Evolutionary conservation across 2,797 vertebrate species (phyloP).

Genomic region (Discoglossus pictus): DNA sequence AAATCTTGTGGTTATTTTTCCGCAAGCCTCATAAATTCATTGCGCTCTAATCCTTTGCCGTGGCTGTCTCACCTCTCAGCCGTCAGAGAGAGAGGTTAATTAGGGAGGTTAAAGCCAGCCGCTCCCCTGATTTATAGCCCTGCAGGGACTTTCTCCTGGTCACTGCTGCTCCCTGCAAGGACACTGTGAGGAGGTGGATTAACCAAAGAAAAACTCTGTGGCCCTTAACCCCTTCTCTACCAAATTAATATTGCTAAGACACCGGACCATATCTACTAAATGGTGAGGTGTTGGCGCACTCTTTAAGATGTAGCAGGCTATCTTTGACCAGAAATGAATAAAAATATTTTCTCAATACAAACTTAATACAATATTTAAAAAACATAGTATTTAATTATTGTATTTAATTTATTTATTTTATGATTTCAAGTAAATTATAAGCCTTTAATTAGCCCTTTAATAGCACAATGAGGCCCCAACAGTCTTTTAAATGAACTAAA

Average conservation of each 20-base stretch:
- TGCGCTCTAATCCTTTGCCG: conserved; percentile 66
- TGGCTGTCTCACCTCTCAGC: conserved; percentile 68
- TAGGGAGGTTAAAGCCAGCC: conserved; percentile 73
- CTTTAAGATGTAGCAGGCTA: no score
- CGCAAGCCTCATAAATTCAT: conserved; percentile 70
- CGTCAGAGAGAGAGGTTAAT: conserved; percentile 77
- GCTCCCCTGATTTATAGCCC: conserved; percentile 71
- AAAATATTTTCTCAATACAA: no score
- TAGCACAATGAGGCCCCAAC: no score
- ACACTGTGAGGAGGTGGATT: conserved; percentile 53
- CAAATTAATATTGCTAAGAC: not conserved
- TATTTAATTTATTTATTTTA: no score
- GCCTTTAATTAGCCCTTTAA: no score
- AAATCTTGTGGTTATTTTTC: conserved; percentile 10
- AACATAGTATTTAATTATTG: no score
- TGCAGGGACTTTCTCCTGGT: conserved; percentile 65
- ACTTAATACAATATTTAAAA: no score
- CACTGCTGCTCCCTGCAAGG: conserved; percentile 57
- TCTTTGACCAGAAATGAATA: no score
- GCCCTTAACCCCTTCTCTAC: not conserved
- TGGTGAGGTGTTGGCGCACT: not conserved
- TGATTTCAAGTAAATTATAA: no score
- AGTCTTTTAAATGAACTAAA: no score
- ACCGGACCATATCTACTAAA: no score
- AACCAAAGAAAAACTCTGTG: conserved; percentile 24